Conservation (phyloP, 2,113 vertebrate genomes). For the Camelus dromedarius region DNA sequence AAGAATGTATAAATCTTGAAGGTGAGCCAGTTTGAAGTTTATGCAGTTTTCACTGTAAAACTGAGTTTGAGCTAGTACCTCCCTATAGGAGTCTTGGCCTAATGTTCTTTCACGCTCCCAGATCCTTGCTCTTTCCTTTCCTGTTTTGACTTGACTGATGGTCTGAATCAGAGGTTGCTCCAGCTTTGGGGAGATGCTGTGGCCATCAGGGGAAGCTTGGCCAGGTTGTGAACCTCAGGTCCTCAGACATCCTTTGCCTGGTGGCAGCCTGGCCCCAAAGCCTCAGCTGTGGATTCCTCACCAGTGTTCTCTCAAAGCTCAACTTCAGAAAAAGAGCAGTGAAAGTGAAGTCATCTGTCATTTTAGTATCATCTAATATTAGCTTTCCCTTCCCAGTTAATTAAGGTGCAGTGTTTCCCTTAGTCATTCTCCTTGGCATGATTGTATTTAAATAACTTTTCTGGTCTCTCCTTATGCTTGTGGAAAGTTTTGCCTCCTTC, state of each 20-base stretch:
- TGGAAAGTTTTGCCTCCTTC: slow-evolving; percentile 52
- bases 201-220: not conserved
- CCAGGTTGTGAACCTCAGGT: not conserved
- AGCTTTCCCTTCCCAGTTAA: slow-evolving; percentile 64
- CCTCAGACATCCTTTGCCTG: not conserved
- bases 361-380: slow-evolving; percentile 73
- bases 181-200: too few relatives aligned
- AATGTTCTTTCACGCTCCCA: not conserved
- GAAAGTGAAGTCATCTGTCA: slow-evolving; percentile 63
- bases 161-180: not conserved
- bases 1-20: not conserved
- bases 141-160: not conserved
- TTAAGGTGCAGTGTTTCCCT: slow-evolving; percentile 72
- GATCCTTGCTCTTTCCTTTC: not conserved
- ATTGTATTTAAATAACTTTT: slow-evolving; percentile 70
- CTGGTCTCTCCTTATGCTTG: slow-evolving; percentile 23
- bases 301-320: not conserved
- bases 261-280: not conserved
- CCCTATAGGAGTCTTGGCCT: not conserved
- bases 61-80: too few relatives aligned
- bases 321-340: slow-evolving; percentile 40
- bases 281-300: not conserved
- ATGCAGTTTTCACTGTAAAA: too few relatives aligned
- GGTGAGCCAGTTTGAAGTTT: not conserved
- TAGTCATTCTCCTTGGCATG: slow-evolving; percentile 62